Base-by-base conservation (phyloP, 1,140 invertebrate species). In the Leptinotarsa texana region DNA sequence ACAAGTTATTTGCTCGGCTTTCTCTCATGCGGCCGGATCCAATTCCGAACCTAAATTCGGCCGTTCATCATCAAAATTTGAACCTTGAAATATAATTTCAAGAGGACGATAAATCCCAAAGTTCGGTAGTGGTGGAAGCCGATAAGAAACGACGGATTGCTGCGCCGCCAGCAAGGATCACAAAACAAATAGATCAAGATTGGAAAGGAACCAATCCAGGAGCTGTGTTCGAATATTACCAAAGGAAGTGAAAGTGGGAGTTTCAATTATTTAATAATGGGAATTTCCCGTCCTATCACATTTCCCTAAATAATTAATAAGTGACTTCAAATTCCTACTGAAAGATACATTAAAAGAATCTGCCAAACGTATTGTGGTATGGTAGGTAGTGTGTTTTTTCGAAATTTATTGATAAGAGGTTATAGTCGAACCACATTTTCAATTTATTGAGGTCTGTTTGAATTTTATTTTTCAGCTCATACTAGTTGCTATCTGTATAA, bases 101-200 rank as follows among this genome's bases (percentile, higher is more conserved):
- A 77, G 63, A 73, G 69, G 70, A 63, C 75, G 17, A 80, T 80
- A 80, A 80, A 80, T 82, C 74, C 18, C 33, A 63, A 74, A 77
- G 75, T 77, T 78, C 73, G 77, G 79, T 74, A 73, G 72, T 82
- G 81, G 79, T 79, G 77, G 78, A 72, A 68, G 69, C 75, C 78
- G 83, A 84, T 84, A 84, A 83, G 83, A 78, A 81, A 78, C 80
- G 79, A 83, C 78, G 82, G 81, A 82, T 83, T 80, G 82, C 77
- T 73, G 66, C 77, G 80, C 80, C 82, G 81, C 82, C 81, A 79
- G 81, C 82, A 81, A 81, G 79, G 83, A 84, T 84, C 83, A 84
- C 82, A 83, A 83, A 84, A 84, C 83, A 84, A 84, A 84, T 84
- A 84, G 83, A 84, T 84, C 83, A 84, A 84, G 83, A 84, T 84